Conservation (phyloP, 2,797 vertebrate species). For the Erethizon dorsatum region DNA sequence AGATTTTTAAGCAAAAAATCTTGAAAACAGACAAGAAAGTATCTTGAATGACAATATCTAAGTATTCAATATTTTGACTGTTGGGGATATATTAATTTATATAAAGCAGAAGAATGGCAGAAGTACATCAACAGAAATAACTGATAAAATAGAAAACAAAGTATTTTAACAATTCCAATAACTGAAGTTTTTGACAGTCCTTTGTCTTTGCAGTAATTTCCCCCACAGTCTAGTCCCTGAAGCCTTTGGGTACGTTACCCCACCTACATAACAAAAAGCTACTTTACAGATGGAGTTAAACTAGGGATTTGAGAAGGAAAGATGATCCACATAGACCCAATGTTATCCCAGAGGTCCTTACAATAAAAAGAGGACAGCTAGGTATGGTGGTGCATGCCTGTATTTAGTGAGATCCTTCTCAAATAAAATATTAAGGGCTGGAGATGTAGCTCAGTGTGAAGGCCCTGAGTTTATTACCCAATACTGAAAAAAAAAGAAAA, state of each 20-base stretch:
- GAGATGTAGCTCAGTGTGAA: background rate
- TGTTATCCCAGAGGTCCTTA: background rate
- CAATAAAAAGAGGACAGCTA: background rate
- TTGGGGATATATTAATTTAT: constrained; percentile 1
- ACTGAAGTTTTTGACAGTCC: background rate
- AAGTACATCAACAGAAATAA: constrained; percentile 1
- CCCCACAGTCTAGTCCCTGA: background rate
- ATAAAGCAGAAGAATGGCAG: background rate
- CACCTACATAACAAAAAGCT: background rate
- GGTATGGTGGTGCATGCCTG: background rate
- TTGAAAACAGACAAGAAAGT: background rate
- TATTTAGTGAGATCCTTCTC: background rate
- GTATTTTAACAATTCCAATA: background rate
- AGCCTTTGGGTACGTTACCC: background rate
- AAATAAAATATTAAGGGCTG: background rate
- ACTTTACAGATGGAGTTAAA: background rate
- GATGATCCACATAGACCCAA: background rate
- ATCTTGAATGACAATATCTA: constrained; percentile 7
- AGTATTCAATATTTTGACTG: constrained; percentile 27
- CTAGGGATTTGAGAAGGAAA: background rate
- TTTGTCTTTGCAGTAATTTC: background rate
- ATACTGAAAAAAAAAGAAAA: background rate
- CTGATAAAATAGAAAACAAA: background rate
- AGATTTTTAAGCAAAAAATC: background rate
- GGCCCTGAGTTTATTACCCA: background rate